A percentile compares a stretch with the other conserved stretches of the same genome.
phyloP scores from a whole-genome alignment of 2,113 vertebrate species.

The Neofelis nebulosa region DNA sequence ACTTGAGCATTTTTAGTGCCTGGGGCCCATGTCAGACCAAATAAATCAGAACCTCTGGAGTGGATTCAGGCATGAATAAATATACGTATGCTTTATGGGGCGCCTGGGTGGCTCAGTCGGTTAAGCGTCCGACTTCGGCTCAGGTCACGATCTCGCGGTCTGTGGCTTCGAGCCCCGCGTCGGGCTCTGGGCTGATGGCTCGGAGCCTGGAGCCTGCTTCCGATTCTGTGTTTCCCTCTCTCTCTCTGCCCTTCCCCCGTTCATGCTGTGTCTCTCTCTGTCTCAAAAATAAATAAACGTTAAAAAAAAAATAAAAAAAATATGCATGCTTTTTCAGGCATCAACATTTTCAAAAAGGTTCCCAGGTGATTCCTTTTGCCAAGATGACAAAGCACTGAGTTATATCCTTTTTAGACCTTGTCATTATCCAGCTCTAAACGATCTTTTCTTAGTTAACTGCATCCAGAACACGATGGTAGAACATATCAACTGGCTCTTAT shows the following conservation, averaged over 20 bases:
- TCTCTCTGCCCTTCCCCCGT: no score
- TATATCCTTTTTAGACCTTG: not conserved
- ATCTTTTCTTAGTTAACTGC: not conserved
- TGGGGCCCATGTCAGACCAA: not conserved
- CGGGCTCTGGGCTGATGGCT: no score
- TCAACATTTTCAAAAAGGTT: not conserved
- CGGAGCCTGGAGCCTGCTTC: no score
- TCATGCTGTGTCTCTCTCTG: no score
- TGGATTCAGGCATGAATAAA: not conserved
- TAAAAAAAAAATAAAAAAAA: no score
- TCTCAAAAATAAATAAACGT: no score
- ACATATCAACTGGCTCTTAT: not conserved
- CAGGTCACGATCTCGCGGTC: no score
- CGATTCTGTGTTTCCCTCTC: no score
- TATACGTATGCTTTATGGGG: no score
- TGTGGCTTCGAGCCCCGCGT: no score
- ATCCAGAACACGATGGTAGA: not conserved
- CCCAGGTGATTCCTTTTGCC: not conserved
- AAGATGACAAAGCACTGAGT: not conserved
- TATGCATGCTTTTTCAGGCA: not conserved
- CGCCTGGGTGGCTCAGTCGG: no score
- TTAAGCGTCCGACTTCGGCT: no score
- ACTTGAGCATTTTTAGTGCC: not conserved
- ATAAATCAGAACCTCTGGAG: not conserved
- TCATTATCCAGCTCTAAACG: not conserved